Evolutionary conservation across 2,113 vertebrate species (phyloP), one percentile per base, ranked within the genome.

Genomic region (Poeciliopsis prolifica): DNA sequence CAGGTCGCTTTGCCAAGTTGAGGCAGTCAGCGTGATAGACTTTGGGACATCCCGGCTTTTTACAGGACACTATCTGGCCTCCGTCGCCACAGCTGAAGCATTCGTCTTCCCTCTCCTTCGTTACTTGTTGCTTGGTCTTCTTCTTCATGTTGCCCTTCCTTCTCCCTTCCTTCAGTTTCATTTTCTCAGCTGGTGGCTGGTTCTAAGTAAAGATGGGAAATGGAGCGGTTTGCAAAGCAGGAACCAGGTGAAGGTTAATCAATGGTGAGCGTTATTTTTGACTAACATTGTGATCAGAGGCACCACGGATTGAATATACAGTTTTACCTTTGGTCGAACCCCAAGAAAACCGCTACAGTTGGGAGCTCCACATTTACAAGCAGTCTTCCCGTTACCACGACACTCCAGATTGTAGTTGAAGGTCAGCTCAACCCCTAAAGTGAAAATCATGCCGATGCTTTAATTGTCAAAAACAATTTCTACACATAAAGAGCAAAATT

Each of bases 391-490:
- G 30, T 99, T 99, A 44, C 98, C 98, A 79, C 97, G 94, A 94
- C 98, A 99, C 89, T 99, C 98, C 87, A 99, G 92, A 86, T 99
- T 99, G 92, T 99, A 99, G 93, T 99, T 99, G 92, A 99, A 99
- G 68, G 97, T 99, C 84, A 99, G 94, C 89, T 99, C 98, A 85
- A 95, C 96, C 64, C 96, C 98, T 99, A 0, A 54, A 73, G 19
- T 0, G 61, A n/a, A 74, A 0, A 3, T 42, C 33, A 12, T 4
- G 51, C 70, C 51, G 0, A 29, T 26, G 28, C 31, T 2, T 15
- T 33, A 17, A 26, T 22, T 48, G 48, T 26, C 33, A 26, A 65
- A 35, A 0, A 24, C 8, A 19, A 19, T 48, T 19, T 48, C 17
- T 48, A 19, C 17, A 19, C 44, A 19, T 48, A 19, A 48, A 48